Evolutionary conservation across 1,140 invertebrate genomes (phyloP).

Genomic region (Leptinotarsa defecta): DNA sequence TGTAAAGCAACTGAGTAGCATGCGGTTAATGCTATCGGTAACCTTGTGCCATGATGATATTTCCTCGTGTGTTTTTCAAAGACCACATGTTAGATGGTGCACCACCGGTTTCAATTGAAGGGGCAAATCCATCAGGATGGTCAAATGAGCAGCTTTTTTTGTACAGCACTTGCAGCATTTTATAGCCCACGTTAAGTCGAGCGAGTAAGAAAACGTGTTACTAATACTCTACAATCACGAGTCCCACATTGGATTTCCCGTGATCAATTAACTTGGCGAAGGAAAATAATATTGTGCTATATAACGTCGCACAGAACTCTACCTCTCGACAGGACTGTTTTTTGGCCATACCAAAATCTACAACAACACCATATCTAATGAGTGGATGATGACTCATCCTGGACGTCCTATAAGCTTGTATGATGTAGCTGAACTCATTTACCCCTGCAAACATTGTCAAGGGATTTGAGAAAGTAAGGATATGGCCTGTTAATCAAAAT

Average conservation of each 20-base stretch:
- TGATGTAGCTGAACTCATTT: not conserved
- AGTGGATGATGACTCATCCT: not conserved
- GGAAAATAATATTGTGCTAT: not conserved
- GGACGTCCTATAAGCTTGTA: not conserved
- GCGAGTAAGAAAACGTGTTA: not conserved
- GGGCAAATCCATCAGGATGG: not conserved
- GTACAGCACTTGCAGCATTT: not conserved
- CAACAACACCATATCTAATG: not conserved
- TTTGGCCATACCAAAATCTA: not conserved
- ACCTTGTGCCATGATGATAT: too few species aligned
- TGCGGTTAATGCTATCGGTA: too few species aligned
- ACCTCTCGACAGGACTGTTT: not conserved
- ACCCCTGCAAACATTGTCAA: not conserved
- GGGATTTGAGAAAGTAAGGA: not conserved
- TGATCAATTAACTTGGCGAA: not conserved
- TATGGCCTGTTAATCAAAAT: not conserved
- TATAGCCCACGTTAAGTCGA: not conserved
- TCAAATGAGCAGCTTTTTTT: slow-evolving; percentile 1
- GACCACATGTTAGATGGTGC: too few species aligned
- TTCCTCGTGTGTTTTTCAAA: too few species aligned
- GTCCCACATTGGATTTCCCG: not conserved
- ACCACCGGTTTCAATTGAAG: not conserved
- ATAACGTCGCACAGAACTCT: too few species aligned
- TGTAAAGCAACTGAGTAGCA: too few species aligned
- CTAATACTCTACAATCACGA: not conserved